A percentile compares a stretch with the other conserved stretches of the same genome.
These are phyloP conservation scores for Pseudomyrmex dendroicus DNA, from an alignment of 1,140 invertebrate species.

Conservation along the genomic window DNA sequence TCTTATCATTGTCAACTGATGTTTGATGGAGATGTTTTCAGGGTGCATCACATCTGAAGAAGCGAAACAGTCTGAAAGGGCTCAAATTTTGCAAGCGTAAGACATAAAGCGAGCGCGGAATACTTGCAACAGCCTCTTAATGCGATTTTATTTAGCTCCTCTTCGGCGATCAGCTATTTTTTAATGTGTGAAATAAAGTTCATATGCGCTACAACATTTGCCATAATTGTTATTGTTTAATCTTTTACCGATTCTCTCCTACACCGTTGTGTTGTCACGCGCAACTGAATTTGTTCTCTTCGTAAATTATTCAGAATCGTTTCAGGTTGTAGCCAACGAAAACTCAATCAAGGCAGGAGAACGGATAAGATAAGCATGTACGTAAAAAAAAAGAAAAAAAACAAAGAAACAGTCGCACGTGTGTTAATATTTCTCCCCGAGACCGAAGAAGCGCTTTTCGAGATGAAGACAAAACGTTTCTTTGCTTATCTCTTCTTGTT, in stretches of 20 bases:
- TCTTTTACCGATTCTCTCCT: not conserved
- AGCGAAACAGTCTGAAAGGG: slow-evolving; percentile 79
- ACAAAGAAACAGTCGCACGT: slow-evolving; percentile 52
- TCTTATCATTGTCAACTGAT: not conserved
- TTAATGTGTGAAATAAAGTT: slow-evolving; percentile 40
- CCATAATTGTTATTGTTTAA: not conserved
- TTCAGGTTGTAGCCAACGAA: slow-evolving; percentile 17
- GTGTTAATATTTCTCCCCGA: slow-evolving; percentile 58
- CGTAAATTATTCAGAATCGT: slow-evolving; percentile 14
- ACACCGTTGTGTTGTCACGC: not conserved
- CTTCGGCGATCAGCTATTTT: too few relatives aligned
- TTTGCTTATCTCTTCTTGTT: not conserved
- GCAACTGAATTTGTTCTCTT: not conserved
- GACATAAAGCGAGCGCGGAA: not conserved
- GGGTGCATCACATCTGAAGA: not conserved
- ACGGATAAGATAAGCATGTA: slow-evolving; percentile 48
- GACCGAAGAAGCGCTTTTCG: slow-evolving; percentile 55
- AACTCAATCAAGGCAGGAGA: too few relatives aligned
- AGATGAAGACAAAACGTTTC: not conserved
- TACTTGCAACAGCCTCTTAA: too few relatives aligned
- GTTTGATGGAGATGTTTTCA: slow-evolving; percentile 26
- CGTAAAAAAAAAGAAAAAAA: slow-evolving; percentile 26
- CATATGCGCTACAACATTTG: not conserved
- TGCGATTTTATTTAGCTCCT: too few relatives aligned
- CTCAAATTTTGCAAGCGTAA: slow-evolving; percentile 81